These are phyloP conservation scores for Lasioglossum baleicum DNA, from an alignment of 1,140 invertebrate species.

Conservation along the genomic window DNA sequence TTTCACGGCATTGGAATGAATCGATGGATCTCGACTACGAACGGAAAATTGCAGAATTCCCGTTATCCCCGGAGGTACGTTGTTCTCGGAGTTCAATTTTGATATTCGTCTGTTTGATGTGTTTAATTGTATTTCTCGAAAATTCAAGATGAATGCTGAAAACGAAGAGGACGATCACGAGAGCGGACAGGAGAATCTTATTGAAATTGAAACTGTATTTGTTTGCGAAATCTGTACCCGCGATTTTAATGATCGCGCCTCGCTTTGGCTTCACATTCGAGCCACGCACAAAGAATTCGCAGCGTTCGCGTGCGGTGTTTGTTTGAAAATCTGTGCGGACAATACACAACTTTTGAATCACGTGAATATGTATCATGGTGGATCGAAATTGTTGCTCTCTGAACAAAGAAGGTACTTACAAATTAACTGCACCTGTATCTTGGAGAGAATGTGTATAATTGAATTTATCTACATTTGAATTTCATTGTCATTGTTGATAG, in stretches of 20 bases:
- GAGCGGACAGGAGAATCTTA: slow-evolving; percentile 68
- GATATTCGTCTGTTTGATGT: neutral
- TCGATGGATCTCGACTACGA: slow-evolving; percentile 53
- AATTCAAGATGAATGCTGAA: slow-evolving; percentile 50
- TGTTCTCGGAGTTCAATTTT: neutral
- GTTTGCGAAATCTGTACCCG: slow-evolving; percentile 80
- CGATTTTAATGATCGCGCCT: slow-evolving; percentile 80
- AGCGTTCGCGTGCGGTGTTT: slow-evolving; percentile 82
- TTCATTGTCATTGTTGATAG: slow-evolving; percentile 43
- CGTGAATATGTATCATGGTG: slow-evolving; percentile 78
- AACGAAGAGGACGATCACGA: slow-evolving; percentile 68
- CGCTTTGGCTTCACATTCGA: slow-evolving; percentile 81
- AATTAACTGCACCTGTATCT: neutral
- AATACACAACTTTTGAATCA: slow-evolving; percentile 80
- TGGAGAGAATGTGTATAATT: neutral
- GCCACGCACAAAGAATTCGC: slow-evolving; percentile 81
- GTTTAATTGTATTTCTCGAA: neutral
- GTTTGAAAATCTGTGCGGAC: slow-evolving; percentile 80
- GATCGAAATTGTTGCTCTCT: slow-evolving; percentile 73
- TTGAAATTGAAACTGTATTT: slow-evolving; percentile 78
- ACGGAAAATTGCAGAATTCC: slow-evolving; percentile 33
- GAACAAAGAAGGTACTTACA: slow-evolving; percentile 73
- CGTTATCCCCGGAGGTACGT: slow-evolving; percentile 50
- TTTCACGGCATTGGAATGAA: slow-evolving; percentile 57
- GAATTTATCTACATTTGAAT: slow-evolving; percentile 7